phyloP scores from a whole-genome alignment of 2,888 invertebrate genomes.

The Acrobeloides nanus region DNA sequence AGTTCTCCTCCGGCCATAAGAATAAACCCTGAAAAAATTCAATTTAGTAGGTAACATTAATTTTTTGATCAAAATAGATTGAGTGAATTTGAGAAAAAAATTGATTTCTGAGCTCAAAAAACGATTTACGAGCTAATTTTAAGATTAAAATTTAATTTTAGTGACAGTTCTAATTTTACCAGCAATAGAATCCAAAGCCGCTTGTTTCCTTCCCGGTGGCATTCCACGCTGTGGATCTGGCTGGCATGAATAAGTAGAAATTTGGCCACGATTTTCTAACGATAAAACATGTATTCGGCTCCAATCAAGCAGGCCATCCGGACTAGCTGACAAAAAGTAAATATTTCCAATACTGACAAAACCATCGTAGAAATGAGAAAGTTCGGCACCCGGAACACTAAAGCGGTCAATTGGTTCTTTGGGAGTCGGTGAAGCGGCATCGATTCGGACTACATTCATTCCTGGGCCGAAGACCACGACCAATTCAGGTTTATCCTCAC shows the following conservation, averaged over 20 bases:
- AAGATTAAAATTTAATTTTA: not conserved
- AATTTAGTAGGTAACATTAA: not conserved
- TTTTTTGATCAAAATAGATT: not conserved
- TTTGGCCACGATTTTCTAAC: conserved; percentile 31
- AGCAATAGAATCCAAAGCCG: conserved; percentile 43
- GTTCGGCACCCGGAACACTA: conserved; percentile 43
- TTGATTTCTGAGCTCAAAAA: too few relatives aligned
- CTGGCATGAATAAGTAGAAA: conserved; percentile 42
- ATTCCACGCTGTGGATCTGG: conserved; percentile 40
- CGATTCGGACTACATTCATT: conserved; percentile 30
- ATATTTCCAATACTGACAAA: conserved; percentile 45
- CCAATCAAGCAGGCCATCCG: conserved; percentile 49
- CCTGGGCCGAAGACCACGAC: conserved; percentile 48
- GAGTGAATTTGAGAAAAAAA: not conserved
- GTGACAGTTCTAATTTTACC: conserved; percentile 27
- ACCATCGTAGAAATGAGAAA: conserved; percentile 49
- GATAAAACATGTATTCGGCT: conserved; percentile 42
- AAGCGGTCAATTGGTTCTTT: conserved; percentile 35
- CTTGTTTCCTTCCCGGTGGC: conserved; percentile 45
- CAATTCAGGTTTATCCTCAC: conserved; percentile 49
- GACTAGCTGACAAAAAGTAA: conserved; percentile 44
- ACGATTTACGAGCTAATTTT: not conserved
- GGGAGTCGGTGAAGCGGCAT: conserved; percentile 28
- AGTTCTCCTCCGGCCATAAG: conserved; percentile 50
- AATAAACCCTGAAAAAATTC: conserved; percentile 38